Evolutionary conservation across 2,797 vertebrate genomes (phyloP).

Genomic region (Lithobates pipiens): DNA sequence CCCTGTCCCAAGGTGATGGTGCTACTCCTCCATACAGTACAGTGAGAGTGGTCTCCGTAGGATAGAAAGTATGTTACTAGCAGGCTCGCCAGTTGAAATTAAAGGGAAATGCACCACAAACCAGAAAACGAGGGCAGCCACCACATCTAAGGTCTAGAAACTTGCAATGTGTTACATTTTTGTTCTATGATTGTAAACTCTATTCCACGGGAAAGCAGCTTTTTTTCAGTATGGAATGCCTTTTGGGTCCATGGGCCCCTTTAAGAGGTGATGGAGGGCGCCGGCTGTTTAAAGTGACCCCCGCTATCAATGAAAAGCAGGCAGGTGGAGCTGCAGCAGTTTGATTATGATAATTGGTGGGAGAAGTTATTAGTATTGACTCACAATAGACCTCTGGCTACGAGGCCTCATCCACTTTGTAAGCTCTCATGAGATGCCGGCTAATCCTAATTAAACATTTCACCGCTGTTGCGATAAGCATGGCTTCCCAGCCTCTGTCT

Average conservation of each 20-base stretch:
- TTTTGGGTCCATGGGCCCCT: background rate
- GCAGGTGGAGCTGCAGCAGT: slow-evolving; percentile 11
- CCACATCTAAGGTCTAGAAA: no score
- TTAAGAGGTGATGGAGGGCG: background rate
- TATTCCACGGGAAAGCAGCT: background rate
- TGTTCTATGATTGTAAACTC: background rate
- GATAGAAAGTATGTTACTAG: no score
- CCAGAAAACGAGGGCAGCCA: no score
- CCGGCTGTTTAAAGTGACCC: background rate
- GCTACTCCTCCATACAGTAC: no score
- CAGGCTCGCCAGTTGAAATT: no score
- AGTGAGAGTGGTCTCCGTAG: no score
- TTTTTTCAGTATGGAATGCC: background rate
- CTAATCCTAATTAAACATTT: slow-evolving; percentile 9
- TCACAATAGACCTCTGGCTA: background rate
- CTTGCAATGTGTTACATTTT: no score
- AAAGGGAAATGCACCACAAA: no score
- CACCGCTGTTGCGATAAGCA: background rate
- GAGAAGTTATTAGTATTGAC: slow-evolving; percentile 1
- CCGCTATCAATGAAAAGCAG: background rate
- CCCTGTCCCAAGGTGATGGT: no score
- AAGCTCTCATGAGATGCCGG: background rate
- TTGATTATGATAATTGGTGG: slow-evolving; percentile 3
- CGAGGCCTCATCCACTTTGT: background rate
- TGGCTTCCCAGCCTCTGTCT: background rate